Evolutionary conservation across 2,113 vertebrate species (phyloP), one percentile per base, ranked within the genome.

Genomic region (Albula goreensis): DNA sequence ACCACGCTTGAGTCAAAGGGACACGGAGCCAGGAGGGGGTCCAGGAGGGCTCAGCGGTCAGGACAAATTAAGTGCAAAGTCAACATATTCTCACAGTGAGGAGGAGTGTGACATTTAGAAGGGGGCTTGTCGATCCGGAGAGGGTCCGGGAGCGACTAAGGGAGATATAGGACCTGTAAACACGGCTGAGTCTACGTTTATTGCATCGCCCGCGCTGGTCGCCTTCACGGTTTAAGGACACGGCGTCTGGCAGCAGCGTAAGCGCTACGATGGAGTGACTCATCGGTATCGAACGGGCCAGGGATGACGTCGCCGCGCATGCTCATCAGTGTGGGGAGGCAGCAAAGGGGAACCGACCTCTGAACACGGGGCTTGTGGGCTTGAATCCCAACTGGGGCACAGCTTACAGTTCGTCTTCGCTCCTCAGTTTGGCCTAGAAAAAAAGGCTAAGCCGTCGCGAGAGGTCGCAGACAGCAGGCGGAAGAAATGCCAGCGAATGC

Each of bases 1-100:
- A 87, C 86, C 77, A 66, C 53, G 85, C 84, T 78, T 63, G 52
- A 56, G 82, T 89, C 50, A 85, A 81, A 78, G 77, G 82, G 86
- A 83, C 88, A 78, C 82, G 50, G 78, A 78, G 25, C 79, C 60
- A 70, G 25, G 13, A 41, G 31, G 12, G 83, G 56, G 78, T 41
- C 19, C 13, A 31, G 83, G 74, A 78, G 22, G 57, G 83, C 51
- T 87, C 60, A 85, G 83, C 78, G 53, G 77, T 52, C 66, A 50
- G 81, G 81, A 87, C 56, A 82, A 22, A 83, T 17, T 7, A 78
- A 82, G 70, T 57, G 56, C 86, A 85, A 83, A 83, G 80, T 86
- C 85, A 56, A 82, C 80, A 17, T 82, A n/a, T 78, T 83, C 17
- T 78, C 51, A 25, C 41, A 15, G 50, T 41, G n/a, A 52, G 49